A percentile compares a stretch with the other conserved stretches of the same genome.
Evolutionary conservation across 1,140 invertebrate genomes (phyloP).

Genomic region (Latrodectus geometricus): DNA sequence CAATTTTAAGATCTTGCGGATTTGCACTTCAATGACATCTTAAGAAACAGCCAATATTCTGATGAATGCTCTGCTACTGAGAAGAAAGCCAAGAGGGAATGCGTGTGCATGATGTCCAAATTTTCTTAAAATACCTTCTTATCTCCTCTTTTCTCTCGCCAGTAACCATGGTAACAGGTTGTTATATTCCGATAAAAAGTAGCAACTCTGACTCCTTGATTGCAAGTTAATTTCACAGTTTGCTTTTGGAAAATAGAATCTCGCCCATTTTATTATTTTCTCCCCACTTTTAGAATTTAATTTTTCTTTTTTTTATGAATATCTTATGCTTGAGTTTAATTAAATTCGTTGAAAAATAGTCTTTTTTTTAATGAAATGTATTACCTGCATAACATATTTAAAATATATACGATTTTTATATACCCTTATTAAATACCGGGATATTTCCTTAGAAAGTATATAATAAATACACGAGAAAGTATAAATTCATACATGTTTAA

Average conservation of each 20-base stretch:
- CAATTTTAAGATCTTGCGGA: too few species aligned
- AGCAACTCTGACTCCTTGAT: neutral
- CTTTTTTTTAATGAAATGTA: too few species aligned
- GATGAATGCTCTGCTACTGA: conserved; percentile 15
- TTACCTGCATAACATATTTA: neutral
- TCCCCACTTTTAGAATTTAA: too few species aligned
- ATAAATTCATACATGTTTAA: too few species aligned
- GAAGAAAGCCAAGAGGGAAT: conserved; percentile 15
- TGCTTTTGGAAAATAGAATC: too few species aligned
- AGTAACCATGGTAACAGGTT: conserved; percentile 49
- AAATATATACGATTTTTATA: neutral
- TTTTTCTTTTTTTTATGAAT: too few species aligned
- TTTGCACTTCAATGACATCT: neutral
- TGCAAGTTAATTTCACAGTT: neutral
- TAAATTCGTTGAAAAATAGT: too few species aligned
- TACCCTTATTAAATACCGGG: too few species aligned
- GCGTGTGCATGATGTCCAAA: conserved; percentile 25
- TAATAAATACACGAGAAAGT: too few species aligned
- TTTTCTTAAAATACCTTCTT: conserved; percentile 58
- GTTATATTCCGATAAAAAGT: conserved; percentile 31
- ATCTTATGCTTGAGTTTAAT: too few species aligned
- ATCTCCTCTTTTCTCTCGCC: conserved; percentile 15
- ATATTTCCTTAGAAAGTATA: too few species aligned
- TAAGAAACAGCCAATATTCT: conserved; percentile 4
- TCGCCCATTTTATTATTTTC: too few species aligned